phyloP scores from a whole-genome alignment of 2,888 invertebrate genomes.

The Microdon myrmicae region DNA sequence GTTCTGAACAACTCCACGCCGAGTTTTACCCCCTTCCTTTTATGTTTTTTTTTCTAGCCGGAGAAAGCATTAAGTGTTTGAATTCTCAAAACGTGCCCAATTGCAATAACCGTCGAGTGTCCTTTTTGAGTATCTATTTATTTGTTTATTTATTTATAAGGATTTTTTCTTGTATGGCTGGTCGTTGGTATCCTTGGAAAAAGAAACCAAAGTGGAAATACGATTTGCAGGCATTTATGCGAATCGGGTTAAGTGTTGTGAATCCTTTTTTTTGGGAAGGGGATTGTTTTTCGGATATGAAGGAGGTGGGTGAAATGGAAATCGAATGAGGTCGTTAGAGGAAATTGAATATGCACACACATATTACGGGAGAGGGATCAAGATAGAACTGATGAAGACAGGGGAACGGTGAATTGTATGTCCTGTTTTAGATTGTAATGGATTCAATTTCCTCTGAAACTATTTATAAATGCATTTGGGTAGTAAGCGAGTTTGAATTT shows the following conservation, averaged over 20 bases:
- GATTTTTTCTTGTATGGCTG: background rate
- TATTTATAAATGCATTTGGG: conserved; percentile 6
- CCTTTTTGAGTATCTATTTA: conserved; percentile 33
- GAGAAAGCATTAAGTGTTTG: conserved; percentile 27
- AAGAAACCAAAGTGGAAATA: conserved; percentile 8
- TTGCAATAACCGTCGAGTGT: conserved; percentile 31
- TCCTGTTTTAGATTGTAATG: conserved; percentile 9
- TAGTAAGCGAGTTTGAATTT: background rate
- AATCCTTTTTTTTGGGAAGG: conserved; percentile 13
- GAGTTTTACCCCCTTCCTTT: too few relatives aligned
- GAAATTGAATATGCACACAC: conserved; percentile 35
- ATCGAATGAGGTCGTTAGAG: conserved; percentile 32
- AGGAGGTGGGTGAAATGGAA: conserved; percentile 8
- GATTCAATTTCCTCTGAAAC: conserved; percentile 13
- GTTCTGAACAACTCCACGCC: conserved; percentile 26
- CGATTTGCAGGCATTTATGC: conserved; percentile 31
- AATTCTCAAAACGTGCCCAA: conserved; percentile 38
- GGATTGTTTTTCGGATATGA: conserved; percentile 9
- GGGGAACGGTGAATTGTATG: background rate
- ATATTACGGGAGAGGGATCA: conserved; percentile 6
- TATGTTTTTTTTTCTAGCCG: background rate
- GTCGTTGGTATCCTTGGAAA: conserved; percentile 5
- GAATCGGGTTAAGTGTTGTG: conserved; percentile 29
- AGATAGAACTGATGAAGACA: too few relatives aligned
- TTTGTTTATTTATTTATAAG: conserved; percentile 36